Evolutionary conservation across 2,113 vertebrate genomes (phyloP).

Genomic region (Promerops cafer): DNA sequence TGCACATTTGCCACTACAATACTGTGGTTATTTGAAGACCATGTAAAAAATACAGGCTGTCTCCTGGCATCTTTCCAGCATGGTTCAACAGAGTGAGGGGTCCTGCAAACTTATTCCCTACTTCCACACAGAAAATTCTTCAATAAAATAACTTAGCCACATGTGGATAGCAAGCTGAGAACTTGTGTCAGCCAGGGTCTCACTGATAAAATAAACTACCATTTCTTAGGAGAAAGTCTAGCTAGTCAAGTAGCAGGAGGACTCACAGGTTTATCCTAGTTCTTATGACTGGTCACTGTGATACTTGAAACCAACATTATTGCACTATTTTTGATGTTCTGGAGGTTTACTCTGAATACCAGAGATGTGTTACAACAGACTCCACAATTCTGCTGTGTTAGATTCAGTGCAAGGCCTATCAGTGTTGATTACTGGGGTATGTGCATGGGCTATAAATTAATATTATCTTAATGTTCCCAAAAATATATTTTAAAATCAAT

Average conservation of each 20-base stretch:
- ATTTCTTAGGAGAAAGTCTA: background rate
- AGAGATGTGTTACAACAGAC: background rate
- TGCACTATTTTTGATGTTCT: background rate
- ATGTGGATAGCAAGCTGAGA: background rate
- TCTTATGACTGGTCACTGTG: background rate
- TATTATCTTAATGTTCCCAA: background rate
- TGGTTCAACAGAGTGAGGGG: background rate
- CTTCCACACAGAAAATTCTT: background rate
- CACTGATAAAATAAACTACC: background rate
- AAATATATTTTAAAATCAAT: background rate
- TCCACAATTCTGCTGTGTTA: background rate
- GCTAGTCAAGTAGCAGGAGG: background rate
- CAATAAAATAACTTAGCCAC: background rate
- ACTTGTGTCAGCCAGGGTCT: background rate
- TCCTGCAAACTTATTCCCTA: background rate
- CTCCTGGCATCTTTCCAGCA: background rate
- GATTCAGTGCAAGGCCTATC: background rate
- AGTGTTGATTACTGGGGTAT: background rate
- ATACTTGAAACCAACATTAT: background rate
- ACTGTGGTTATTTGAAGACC: background rate
- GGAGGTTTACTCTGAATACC: background rate
- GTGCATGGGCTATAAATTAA: background rate
- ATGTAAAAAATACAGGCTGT: background rate
- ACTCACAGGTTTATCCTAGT: background rate
- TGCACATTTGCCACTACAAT: background rate